Percentiles rank a stretch among this genome's conserved stretches.
Evolutionary conservation across 2,888 invertebrate species (phyloP).

Genomic region (Plutella xylostella): DNA sequence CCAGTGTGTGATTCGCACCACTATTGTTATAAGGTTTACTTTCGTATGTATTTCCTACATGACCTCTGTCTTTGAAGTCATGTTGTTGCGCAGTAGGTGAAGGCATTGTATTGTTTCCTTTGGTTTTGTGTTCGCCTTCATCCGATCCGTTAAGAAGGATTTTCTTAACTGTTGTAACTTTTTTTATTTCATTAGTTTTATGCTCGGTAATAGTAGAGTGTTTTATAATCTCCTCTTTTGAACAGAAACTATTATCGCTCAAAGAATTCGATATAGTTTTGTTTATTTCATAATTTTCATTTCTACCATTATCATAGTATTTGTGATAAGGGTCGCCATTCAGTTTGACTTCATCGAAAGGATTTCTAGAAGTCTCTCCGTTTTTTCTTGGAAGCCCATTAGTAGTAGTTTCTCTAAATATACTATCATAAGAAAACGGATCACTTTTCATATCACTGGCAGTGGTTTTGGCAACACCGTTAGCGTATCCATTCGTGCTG

Average conservation of each 20-base stretch:
- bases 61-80: neutral
- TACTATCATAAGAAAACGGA: constrained; percentile 25
- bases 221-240: constrained; percentile 45
- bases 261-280: constrained; percentile 41
- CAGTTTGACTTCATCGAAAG: constrained; percentile 41
- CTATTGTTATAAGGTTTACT: too few relatives aligned
- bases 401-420: constrained; percentile 27
- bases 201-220: constrained; percentile 53
- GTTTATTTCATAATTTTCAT: too few relatives aligned
- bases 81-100: neutral
- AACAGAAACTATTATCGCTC: constrained; percentile 46
- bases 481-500: neutral
- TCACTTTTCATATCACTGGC: constrained; percentile 28
- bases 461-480: constrained; percentile 25
- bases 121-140: constrained; percentile 14
- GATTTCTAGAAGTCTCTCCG: constrained; percentile 33
- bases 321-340: constrained; percentile 51
- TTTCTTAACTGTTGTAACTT: constrained; percentile 62
- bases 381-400: constrained; percentile 31
- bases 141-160: constrained; percentile 48
- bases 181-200: constrained; percentile 53
- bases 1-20: too few relatives aligned
- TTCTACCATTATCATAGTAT: too few relatives aligned
- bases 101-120: neutral
- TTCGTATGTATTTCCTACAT: too few relatives aligned